Percentiles rank a stretch among this genome's conserved stretches.
These are phyloP conservation scores for Lasioglossum calceatum DNA, from an alignment of 2,888 invertebrate genomes.

Conservation along the genomic window DNA sequence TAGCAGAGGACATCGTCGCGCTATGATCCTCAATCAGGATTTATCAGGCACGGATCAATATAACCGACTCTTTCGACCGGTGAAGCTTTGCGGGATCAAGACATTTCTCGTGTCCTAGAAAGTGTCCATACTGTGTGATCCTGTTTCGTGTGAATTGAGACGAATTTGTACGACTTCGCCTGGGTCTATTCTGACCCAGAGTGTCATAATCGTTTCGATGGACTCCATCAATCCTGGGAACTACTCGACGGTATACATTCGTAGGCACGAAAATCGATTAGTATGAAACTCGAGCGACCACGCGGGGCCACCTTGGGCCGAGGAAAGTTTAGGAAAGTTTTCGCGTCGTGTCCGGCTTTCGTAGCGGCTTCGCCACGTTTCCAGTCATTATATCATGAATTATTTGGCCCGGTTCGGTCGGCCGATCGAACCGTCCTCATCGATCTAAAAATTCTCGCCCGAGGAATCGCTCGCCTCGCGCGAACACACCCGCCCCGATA, in stretches of 20 bases:
- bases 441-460: conserved; percentile 35
- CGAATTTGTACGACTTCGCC: too few relatives aligned
- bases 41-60: neutral
- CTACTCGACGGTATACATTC: neutral
- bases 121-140: neutral
- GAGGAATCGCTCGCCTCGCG: neutral
- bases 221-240: neutral
- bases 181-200: too few relatives aligned
- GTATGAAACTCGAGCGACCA: neutral
- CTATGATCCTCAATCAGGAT: neutral
- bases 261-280: conserved; percentile 34
- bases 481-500: neutral
- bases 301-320: neutral
- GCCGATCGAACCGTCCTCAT: conserved; percentile 41
- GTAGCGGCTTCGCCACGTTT: conserved; percentile 29
- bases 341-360: conserved; percentile 49
- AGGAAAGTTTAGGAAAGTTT: conserved; percentile 35
- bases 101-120: neutral
- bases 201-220: neutral
- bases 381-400: conserved; percentile 65
- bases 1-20: neutral
- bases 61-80: neutral
- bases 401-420: conserved; percentile 70
- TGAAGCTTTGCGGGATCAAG: neutral
- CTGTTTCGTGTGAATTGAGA: neutral